phyloP scores from a whole-genome alignment of 1,140 invertebrate species.

The Aphaenogaster rudis region DNA sequence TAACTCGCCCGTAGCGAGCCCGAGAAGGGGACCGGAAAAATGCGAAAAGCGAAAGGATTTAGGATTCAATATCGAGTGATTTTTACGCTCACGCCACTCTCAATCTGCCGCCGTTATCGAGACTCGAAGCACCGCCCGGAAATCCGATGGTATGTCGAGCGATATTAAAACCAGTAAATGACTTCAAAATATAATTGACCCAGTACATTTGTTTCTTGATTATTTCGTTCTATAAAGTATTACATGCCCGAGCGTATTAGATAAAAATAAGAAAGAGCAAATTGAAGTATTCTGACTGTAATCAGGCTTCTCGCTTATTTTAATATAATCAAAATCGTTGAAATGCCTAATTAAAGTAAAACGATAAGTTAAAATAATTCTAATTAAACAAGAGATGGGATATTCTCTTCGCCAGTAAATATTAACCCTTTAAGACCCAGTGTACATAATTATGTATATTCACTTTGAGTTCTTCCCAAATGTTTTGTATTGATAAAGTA shows the following conservation, averaged over 20 bases:
- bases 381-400: too few relatives aligned
- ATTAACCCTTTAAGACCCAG: too few relatives aligned
- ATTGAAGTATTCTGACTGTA: not conserved
- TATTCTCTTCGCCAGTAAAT: too few relatives aligned
- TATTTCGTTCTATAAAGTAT: conserved; percentile 8
- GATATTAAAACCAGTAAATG: conserved; percentile 13
- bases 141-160: not conserved
- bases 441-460: too few relatives aligned
- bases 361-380: not conserved
- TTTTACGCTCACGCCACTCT: conserved; percentile 15
- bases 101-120: conserved; percentile 28
- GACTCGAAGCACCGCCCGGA: not conserved
- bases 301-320: not conserved
- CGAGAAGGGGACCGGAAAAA: conserved; percentile 3
- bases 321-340: not conserved
- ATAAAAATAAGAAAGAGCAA: not conserved
- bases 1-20: not conserved
- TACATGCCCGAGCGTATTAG: not conserved
- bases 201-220: not conserved
- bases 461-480: too few relatives aligned
- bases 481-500: too few relatives aligned
- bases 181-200: conserved; percentile 23
- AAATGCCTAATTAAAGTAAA: not conserved
- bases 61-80: conserved; percentile 36
- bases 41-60: conserved; percentile 39